Evolutionary conservation across 1,140 invertebrate species (phyloP).

Genomic region (Aphidius gifuensis): DNA sequence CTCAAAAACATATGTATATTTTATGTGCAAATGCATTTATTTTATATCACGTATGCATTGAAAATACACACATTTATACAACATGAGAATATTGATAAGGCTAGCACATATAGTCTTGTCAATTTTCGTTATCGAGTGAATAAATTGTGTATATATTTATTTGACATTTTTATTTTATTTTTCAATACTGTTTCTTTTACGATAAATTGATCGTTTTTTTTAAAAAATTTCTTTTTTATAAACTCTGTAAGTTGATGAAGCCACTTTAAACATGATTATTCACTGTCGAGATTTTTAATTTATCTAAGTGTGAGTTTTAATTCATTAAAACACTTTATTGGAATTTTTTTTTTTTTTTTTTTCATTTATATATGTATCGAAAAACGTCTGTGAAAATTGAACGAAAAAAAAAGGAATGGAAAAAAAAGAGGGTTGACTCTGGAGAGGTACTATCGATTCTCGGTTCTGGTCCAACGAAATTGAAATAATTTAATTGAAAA

Average conservation of each 20-base stretch:
- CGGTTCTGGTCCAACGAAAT: neutral
- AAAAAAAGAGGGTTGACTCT: neutral
- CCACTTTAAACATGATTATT: neutral
- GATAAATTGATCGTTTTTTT: too few species aligned
- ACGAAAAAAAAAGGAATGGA: neutral
- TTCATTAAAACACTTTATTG: conserved; percentile 12
- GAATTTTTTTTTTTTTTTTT: too few species aligned
- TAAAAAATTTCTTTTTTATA: too few species aligned
- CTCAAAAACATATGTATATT: neutral
- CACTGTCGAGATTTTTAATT: neutral
- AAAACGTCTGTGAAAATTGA: too few species aligned
- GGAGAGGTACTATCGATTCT: conserved; percentile 5
- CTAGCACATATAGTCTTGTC: neutral
- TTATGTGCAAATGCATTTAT: too few species aligned
- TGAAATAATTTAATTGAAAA: conserved; percentile 13
- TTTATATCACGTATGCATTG: conserved; percentile 1
- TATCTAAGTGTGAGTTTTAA: conserved; percentile 5
- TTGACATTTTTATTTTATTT: too few species aligned
- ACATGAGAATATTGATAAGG: neutral
- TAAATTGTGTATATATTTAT: too few species aligned
- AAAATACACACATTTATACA: conserved; percentile 4
- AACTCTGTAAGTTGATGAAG: too few species aligned
- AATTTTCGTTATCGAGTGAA: neutral
- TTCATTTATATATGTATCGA: neutral
- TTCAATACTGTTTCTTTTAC: too few species aligned